Conservation (phyloP, 2,888 invertebrate species). For the Perizoma affinitatum region DNA sequence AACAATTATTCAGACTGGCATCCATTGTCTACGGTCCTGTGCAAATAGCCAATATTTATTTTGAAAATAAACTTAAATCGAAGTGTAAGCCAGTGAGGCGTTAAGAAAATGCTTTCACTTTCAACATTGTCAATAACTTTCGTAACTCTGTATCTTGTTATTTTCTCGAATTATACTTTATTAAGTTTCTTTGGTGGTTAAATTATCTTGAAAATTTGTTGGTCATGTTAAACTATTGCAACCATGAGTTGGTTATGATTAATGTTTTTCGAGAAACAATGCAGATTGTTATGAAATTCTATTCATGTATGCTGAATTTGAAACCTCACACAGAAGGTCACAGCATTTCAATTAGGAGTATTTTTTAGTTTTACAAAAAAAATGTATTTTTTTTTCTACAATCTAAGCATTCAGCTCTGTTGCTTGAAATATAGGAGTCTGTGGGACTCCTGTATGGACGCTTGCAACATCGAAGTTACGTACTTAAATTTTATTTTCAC, state of each 20-base stretch:
- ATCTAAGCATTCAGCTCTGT: no score
- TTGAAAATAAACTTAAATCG: slow-evolving; percentile 50
- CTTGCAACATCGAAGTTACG: background rate
- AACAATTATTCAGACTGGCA: slow-evolving; percentile 41
- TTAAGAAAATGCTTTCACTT: slow-evolving; percentile 63
- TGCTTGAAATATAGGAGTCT: no score
- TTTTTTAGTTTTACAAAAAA: slow-evolving; percentile 6
- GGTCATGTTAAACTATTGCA: slow-evolving; percentile 28
- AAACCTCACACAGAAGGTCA: slow-evolving; percentile 16
- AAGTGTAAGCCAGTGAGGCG: slow-evolving; percentile 54
- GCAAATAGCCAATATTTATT: slow-evolving; percentile 60
- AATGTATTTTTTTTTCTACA: no score
- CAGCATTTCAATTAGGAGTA: slow-evolving; percentile 11
- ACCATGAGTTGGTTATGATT: slow-evolving; percentile 28
- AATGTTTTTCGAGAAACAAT: slow-evolving; percentile 33
- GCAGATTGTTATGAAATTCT: slow-evolving; percentile 31
- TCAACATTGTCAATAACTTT: slow-evolving; percentile 54
- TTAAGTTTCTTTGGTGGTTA: slow-evolving; percentile 27
- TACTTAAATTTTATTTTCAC: no score
- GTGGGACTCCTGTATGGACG: no score
- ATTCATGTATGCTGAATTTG: slow-evolving; percentile 32
- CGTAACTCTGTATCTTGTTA: slow-evolving; percentile 33
- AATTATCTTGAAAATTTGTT: slow-evolving; percentile 29
- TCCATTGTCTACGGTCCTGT: slow-evolving; percentile 51
- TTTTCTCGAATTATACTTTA: slow-evolving; percentile 23